phyloP scores from a whole-genome alignment of 2,797 vertebrate species.

The Lycodopsis pacificus region DNA sequence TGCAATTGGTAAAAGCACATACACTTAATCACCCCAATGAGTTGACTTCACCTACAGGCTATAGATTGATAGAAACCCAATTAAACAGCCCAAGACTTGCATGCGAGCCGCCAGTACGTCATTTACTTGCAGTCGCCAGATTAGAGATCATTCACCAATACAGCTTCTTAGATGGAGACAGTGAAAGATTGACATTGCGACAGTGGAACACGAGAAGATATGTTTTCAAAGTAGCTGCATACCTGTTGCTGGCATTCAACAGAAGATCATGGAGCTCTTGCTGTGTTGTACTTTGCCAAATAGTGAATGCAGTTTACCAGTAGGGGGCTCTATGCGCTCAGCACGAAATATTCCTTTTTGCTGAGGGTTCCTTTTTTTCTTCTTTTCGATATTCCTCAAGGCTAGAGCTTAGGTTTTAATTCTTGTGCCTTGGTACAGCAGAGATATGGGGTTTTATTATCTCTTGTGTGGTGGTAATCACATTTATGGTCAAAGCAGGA shows the following conservation, averaged over 20 bases:
- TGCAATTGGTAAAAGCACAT: not conserved
- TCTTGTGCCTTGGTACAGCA: constrained; percentile 74
- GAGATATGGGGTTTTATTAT: constrained; percentile 79
- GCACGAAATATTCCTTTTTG: constrained; percentile 49
- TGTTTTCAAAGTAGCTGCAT: constrained; percentile 24
- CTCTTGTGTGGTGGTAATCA: constrained; percentile 81
- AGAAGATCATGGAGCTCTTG: constrained; percentile 62
- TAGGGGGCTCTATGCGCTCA: constrained; percentile 85
- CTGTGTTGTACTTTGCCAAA: constrained; percentile 62
- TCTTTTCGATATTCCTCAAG: constrained; percentile 73
- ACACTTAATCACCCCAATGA: not conserved
- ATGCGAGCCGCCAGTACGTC: not conserved
- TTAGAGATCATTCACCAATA: not conserved
- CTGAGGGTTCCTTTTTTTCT: constrained; percentile 44
- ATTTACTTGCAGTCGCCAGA: not conserved
- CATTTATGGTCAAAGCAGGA: constrained; percentile 81
- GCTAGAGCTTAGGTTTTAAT: constrained; percentile 79
- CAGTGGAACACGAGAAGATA: not conserved
- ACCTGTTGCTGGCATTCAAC: constrained; percentile 83
- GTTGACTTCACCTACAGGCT: constrained; percentile 7
- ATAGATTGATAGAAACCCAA: not conserved
- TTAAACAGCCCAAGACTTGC: constrained; percentile 10
- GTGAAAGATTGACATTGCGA: not conserved
- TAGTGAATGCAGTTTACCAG: constrained; percentile 71
- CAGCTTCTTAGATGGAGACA: not conserved